phyloP scores from a whole-genome alignment of 2,113 vertebrate genomes.

The Neoarius graeffei region DNA sequence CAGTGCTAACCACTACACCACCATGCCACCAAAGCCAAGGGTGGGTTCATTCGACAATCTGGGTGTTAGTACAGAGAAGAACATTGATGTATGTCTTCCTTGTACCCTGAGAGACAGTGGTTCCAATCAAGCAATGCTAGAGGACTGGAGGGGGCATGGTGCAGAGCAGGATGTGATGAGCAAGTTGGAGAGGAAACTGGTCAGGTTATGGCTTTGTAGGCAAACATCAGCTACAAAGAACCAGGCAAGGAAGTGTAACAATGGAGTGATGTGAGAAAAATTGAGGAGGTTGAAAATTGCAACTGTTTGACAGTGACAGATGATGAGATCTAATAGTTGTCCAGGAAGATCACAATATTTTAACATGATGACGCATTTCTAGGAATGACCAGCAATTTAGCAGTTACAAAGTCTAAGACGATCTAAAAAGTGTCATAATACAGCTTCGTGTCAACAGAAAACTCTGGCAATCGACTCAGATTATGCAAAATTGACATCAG shows the following conservation, averaged over 20 bases:
- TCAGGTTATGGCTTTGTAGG: background rate
- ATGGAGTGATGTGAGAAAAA: background rate
- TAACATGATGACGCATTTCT: background rate
- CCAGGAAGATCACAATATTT: background rate
- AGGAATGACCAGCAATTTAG: background rate
- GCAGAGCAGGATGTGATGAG: too few relatives aligned
- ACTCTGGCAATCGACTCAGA: background rate
- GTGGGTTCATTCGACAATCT: background rate
- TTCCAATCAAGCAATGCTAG: too few relatives aligned
- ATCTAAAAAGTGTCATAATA: background rate
- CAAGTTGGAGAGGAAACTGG: too few relatives aligned
- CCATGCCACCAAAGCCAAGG: too few relatives aligned
- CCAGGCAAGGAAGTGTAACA: background rate
- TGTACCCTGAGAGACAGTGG: too few relatives aligned
- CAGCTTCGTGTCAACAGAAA: background rate
- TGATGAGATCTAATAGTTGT: background rate
- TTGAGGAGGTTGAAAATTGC: background rate
- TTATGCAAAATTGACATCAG: background rate
- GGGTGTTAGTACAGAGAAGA: too few relatives aligned
- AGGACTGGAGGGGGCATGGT: too few relatives aligned
- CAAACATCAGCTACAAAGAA: background rate
- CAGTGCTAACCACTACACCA: too few relatives aligned
- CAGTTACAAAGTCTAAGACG: background rate
- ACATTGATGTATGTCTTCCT: too few relatives aligned
- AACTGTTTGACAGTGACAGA: background rate